Conservation (phyloP, 1,140 invertebrate species). For the Aphaenogaster rudis region DNA sequence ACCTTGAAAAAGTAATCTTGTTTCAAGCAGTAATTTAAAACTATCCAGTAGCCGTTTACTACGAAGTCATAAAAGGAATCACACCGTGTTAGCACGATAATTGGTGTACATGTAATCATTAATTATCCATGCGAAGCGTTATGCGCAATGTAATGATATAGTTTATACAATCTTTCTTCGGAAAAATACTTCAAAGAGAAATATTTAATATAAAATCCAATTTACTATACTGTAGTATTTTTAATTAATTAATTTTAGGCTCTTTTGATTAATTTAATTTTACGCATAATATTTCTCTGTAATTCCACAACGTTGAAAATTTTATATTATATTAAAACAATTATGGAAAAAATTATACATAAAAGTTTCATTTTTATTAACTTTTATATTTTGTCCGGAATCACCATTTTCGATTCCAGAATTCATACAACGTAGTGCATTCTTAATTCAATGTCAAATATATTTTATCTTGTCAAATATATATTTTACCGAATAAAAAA, state of each 20-base stretch:
- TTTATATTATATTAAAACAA: background rate
- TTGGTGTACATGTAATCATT: background rate
- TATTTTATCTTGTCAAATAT: background rate
- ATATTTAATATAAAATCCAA: background rate
- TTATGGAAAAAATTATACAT: background rate
- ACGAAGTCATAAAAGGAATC: background rate
- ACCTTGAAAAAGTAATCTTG: slow-evolving; percentile 26
- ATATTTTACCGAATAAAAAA: background rate
- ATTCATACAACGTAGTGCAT: background rate
- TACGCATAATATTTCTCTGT: background rate
- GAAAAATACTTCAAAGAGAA: background rate
- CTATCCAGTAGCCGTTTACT: background rate
- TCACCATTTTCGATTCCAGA: background rate
- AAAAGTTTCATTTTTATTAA: background rate
- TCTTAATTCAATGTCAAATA: background rate
- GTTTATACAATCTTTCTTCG: background rate
- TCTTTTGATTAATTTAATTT: background rate
- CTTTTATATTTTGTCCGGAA: background rate
- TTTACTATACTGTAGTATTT: background rate
- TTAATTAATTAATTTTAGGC: background rate
- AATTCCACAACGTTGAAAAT: background rate
- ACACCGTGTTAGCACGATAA: background rate
- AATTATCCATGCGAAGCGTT: background rate
- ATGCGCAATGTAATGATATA: background rate
- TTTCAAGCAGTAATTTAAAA: background rate